Conservation (phyloP, 1,140 invertebrate genomes). For the Heliothis subflexa region DNA sequence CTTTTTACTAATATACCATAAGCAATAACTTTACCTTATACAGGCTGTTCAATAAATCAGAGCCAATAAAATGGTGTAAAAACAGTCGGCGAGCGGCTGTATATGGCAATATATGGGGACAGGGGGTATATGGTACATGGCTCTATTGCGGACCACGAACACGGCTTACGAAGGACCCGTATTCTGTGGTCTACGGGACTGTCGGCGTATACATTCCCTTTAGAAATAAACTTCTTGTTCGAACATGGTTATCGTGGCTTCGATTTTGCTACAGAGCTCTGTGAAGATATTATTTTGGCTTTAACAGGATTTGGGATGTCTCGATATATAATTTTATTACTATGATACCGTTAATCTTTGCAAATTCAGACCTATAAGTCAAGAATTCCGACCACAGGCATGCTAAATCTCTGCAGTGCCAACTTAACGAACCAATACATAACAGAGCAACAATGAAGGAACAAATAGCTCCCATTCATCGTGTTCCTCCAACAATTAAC, state of each 20-base stretch:
- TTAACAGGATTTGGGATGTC: no score
- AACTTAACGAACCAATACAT: slow-evolving; percentile 31
- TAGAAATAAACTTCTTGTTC: slow-evolving; percentile 1
- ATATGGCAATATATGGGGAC: slow-evolving; percentile 39
- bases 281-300: no score
- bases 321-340: no score
- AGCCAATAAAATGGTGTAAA: slow-evolving; percentile 41
- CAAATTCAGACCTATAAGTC: no score
- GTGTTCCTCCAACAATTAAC: neutral
- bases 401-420: neutral
- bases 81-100: slow-evolving; percentile 33
- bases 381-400: no score
- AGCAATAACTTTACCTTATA: slow-evolving; percentile 40
- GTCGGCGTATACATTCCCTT: neutral
- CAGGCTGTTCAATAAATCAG: slow-evolving; percentile 36
- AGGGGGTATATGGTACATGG: slow-evolving; percentile 30
- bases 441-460: slow-evolving; percentile 11
- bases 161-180: slow-evolving; percentile 4
- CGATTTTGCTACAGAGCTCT: neutral
- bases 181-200: slow-evolving; percentile 22
- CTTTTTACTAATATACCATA: slow-evolving; percentile 35
- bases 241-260: neutral
- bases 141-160: slow-evolving; percentile 19
- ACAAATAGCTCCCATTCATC: slow-evolving; percentile 6
- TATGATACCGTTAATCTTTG: no score